Evolutionary conservation across 2,888 invertebrate genomes (phyloP).

Genomic region (Euphydryas editha): DNA sequence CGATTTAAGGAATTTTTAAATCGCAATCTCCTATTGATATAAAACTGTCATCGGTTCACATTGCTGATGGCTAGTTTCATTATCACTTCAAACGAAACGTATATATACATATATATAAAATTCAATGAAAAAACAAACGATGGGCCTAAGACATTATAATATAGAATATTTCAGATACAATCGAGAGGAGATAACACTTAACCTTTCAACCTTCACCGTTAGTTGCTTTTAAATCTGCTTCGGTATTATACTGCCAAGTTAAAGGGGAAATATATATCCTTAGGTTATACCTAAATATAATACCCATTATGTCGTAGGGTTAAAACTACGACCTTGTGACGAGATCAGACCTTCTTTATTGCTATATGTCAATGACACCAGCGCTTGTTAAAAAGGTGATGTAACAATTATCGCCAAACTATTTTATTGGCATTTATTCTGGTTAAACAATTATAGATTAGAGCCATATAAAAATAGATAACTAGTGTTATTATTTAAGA

Average conservation of each 20-base stretch:
- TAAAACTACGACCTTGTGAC: constrained; percentile 25
- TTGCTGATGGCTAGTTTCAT: too few relatives aligned
- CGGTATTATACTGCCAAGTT: constrained; percentile 28
- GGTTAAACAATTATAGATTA: too few relatives aligned
- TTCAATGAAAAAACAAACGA: constrained; percentile 7
- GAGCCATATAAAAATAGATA: too few relatives aligned
- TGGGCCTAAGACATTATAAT: constrained; percentile 6
- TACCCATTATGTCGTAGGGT: constrained; percentile 26
- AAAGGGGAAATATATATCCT: constrained; percentile 26
- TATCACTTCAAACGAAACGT: too few relatives aligned
- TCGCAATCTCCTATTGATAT: too few relatives aligned
- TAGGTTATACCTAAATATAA: constrained; percentile 33
- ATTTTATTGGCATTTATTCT: constrained; percentile 14
- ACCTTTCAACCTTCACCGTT: constrained; percentile 31
- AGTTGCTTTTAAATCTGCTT: constrained; percentile 33
- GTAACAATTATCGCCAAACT: constrained; percentile 13
- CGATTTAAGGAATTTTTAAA: too few relatives aligned
- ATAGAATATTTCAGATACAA: constrained; percentile 21
- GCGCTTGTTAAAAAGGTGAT: constrained; percentile 18
- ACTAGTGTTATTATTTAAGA: too few relatives aligned
- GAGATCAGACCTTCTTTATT: constrained; percentile 23
- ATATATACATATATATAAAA: background rate
- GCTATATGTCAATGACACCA: constrained; percentile 20
- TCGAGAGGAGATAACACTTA: constrained; percentile 26
- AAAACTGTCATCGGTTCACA: too few relatives aligned